These are phyloP conservation scores for Lasioglossum lativentre DNA, from an alignment of 2,888 invertebrate species.

Conservation along the genomic window DNA sequence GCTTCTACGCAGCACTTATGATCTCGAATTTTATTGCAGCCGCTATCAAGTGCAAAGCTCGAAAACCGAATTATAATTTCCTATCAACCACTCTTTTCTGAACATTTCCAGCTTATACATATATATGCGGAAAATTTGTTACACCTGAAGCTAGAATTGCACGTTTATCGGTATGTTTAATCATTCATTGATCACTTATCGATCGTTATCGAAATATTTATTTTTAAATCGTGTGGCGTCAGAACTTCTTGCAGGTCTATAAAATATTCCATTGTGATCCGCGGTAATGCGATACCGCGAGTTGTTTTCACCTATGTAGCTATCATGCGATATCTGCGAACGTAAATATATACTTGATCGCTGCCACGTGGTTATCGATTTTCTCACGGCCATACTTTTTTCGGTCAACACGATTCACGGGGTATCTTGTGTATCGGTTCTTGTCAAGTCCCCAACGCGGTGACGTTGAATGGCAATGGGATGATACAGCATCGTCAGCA, in stretches of 20 bases:
- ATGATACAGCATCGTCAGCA: background rate
- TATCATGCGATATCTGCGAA: background rate
- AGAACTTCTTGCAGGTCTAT: background rate
- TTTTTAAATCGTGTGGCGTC: background rate
- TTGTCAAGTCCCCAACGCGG: background rate
- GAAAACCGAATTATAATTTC: background rate
- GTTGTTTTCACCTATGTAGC: background rate
- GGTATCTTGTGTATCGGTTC: background rate
- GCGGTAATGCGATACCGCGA: background rate
- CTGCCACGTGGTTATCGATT: background rate
- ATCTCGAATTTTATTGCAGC: background rate
- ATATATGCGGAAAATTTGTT: background rate
- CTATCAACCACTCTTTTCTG: background rate
- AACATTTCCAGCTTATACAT: background rate
- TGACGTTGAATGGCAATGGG: background rate
- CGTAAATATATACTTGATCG: background rate
- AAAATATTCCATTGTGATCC: slow-evolving; percentile 16
- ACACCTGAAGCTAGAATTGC: background rate
- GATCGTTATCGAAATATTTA: background rate
- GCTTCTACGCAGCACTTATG: background rate
- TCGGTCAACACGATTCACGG: background rate
- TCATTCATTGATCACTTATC: background rate
- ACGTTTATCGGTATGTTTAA: background rate
- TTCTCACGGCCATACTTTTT: background rate
- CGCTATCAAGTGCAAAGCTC: background rate